These are phyloP conservation scores for Cosmopolites sordidus DNA, from an alignment of 2,888 invertebrate species.

Conservation along the genomic window DNA sequence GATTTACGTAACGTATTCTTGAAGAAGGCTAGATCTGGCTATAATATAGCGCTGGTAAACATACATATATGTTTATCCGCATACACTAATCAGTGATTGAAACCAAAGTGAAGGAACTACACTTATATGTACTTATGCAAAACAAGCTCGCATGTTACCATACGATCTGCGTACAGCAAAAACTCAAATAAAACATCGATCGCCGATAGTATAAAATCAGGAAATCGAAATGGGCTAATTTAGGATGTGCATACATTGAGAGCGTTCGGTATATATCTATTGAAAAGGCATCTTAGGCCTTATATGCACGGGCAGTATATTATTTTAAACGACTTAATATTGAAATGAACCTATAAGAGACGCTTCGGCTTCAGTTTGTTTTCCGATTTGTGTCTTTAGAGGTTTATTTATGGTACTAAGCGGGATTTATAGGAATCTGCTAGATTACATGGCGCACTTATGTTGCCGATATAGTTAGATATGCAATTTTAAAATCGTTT, in stretches of 20 bases:
- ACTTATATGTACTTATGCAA: no score
- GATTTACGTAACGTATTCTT: no score
- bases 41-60: no score
- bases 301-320: conserved; percentile 33
- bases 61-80: no score
- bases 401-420: conserved; percentile 21
- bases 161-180: no score
- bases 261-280: conserved; percentile 16
- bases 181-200: no score
- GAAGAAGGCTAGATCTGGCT: no score
- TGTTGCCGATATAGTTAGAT: not conserved
- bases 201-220: not conserved
- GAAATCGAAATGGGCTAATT: conserved; percentile 30
- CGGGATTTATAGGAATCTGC: conserved; percentile 22
- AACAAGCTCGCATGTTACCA: no score
- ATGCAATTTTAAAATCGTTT: no score
- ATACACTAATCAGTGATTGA: no score
- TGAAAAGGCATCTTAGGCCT: conserved; percentile 21
- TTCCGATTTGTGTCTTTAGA: conserved; percentile 27
- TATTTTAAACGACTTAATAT: conserved; percentile 36
- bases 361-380: conserved; percentile 25
- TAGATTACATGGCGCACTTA: conserved; percentile 14
- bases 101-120: no score
- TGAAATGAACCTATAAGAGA: conserved; percentile 30
- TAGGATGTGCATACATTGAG: conserved; percentile 31